Conservation (phyloP, 30 jellyfish, hydroid and myxozoan species). For the Cassiopea xamachana region DNA sequence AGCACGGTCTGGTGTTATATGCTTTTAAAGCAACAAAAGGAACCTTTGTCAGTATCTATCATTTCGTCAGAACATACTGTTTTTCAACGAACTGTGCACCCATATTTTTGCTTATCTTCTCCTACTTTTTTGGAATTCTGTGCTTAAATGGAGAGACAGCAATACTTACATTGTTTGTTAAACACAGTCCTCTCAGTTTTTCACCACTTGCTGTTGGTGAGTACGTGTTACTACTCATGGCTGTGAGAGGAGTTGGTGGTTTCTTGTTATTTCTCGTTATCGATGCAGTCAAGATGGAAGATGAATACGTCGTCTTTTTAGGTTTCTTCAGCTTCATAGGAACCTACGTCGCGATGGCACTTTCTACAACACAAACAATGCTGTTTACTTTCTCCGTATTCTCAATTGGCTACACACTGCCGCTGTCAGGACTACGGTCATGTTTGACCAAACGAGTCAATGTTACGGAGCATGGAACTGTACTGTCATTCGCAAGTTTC, state of each 20-base stretch:
- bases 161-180: background rate
- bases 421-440: slow-evolving; percentile 27
- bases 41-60: background rate
- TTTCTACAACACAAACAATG: slow-evolving; percentile 1
- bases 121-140: slow-evolving; percentile 2
- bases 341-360: slow-evolving; percentile 17
- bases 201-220: slow-evolving; percentile 6
- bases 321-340: slow-evolving; percentile 23
- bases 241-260: slow-evolving; percentile 36
- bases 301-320: background rate
- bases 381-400: background rate
- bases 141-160: slow-evolving; percentile 9
- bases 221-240: slow-evolving; percentile 4
- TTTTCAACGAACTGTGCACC: background rate
- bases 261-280: background rate
- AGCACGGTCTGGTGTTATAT: background rate
- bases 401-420: slow-evolving; percentile 19
- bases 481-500: slow-evolving; percentile 1
- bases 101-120: background rate
- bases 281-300: background rate
- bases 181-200: slow-evolving; percentile 22
- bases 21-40: background rate
- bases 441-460: slow-evolving; percentile 8
- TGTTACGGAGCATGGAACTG: slow-evolving; percentile 19
- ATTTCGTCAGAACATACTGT: background rate